These are phyloP conservation scores for Gymnobelideus leadbeateri DNA, from an alignment of 2,113 vertebrate genomes.

Conservation along the genomic window DNA sequence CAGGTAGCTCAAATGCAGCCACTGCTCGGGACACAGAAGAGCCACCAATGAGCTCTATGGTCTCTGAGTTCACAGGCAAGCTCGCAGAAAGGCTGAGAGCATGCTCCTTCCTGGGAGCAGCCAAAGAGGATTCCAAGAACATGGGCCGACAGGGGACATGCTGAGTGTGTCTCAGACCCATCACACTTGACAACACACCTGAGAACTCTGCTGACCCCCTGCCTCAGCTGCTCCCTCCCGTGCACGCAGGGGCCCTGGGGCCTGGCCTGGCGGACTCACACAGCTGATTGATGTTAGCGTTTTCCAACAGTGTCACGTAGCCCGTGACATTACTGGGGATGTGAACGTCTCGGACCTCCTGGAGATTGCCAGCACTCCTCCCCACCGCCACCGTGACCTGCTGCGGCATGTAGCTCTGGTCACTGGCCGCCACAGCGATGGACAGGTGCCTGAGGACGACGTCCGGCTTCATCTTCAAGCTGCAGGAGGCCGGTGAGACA, in stretches of 20 bases:
- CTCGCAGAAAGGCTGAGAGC: no score
- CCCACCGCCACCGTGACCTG: slow-evolving; percentile 96
- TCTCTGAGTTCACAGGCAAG: no score
- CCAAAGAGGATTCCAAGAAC: no score
- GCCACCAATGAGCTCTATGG: no score
- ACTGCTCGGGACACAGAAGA: no score
- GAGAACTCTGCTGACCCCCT: not conserved
- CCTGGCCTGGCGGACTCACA: slow-evolving; percentile 89
- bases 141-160: no score
- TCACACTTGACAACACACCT: no score
- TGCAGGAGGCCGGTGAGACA: slow-evolving; percentile 66
- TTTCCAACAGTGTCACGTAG: slow-evolving; percentile 96
- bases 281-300: slow-evolving; percentile 95
- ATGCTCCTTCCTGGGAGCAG: no score
- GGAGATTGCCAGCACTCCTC: slow-evolving; percentile 90
- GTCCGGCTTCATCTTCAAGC: slow-evolving; percentile 97
- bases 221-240: not conserved
- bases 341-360: slow-evolving; percentile 96
- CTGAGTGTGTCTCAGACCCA: no score
- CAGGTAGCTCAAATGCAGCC: no score
- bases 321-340: slow-evolving; percentile 98
- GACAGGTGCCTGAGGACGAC: slow-evolving; percentile 94
- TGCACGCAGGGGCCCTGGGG: not conserved
- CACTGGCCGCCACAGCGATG: slow-evolving; percentile 93
- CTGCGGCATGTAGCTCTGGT: slow-evolving; percentile 99